Evolutionary conservation across 64 coral and sea anemone species (phyloP), one percentile per base, ranked within the genome.

Genomic region (Acropora tenuis): DNA sequence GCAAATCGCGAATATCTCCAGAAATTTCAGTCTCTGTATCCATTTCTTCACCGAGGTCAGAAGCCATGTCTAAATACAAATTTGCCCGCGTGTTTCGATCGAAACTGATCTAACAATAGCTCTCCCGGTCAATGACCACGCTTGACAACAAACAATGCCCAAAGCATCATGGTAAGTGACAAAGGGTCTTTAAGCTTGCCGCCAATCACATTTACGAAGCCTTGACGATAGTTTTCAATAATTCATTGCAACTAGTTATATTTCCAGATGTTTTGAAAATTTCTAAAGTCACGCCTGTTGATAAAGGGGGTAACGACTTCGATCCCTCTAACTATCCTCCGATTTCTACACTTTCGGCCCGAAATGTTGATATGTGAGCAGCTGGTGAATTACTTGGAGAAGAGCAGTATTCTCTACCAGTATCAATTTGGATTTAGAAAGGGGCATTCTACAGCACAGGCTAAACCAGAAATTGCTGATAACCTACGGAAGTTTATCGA

Each of bases 401-500:
- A 69, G 76, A 17, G 9, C 42, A 42, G 58, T n/a, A 90, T 90
- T 10, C 60, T 90, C 18, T 41, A 43, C 40, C 44, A 90, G 41
- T 80, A 41, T 78, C 88, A 90, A 50, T 90, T 90, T 73, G 76
- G 88, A 3, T 90, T 80, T 41, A 79, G 88, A 43, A 90, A 90
- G 43, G 59, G 59, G 3, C 15, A 47, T 11, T 69, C 52, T 41
- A 90, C 88, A 41, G 42, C 76, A 41, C 88, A 90, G 19, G 59
- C 88, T 43, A 80, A 80, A 16, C 42, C 6, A 1, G 88, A 80
- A 90, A 61, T 90, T 63, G 76, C 58, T 16, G 88, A 80, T 46
- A 89, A 78, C 44, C 42, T 89, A 41, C 50, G 44, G 50, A 80
- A 61, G 6, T 48, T 57, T 59, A 80, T 90, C 1, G 88, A 79